Percentiles rank a stretch among this genome's conserved stretches.
These are phyloP conservation scores for Galaxias olidus DNA, from an alignment of 2,797 vertebrate species.

Conservation along the genomic window DNA sequence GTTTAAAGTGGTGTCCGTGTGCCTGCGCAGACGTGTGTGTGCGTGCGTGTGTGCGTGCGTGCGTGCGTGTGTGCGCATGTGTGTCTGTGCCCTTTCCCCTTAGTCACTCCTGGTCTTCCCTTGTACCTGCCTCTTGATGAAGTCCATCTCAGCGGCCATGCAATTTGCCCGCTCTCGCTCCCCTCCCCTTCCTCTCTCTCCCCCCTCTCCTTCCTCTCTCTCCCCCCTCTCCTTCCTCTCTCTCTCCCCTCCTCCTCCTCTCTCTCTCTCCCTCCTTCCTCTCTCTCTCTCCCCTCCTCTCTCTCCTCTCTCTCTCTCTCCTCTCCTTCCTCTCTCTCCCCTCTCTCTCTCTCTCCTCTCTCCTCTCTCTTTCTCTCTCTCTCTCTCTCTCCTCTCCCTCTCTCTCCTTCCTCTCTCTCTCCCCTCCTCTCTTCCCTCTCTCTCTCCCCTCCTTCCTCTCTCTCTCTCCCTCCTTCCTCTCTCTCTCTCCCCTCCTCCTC, in stretches of 20 bases:
- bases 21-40: no score
- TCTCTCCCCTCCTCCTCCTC: no score
- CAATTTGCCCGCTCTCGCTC: slow-evolving; percentile 3
- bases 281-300: neutral
- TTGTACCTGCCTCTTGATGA: slow-evolving; percentile 7
- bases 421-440: neutral
- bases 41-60: no score
- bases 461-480: no score
- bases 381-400: slow-evolving; percentile 9
- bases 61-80: no score
- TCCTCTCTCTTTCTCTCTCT: no score
- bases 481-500: slow-evolving; percentile 2
- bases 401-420: slow-evolving; percentile 9
- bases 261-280: neutral
- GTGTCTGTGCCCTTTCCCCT: neutral
- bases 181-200: neutral
- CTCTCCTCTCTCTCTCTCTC: slow-evolving; percentile 8
- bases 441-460: neutral
- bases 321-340: neutral
- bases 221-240: neutral
- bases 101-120: neutral
- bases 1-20: no score
- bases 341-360: slow-evolving; percentile 4
- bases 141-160: slow-evolving; percentile 12
- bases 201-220: neutral